phyloP scores from a whole-genome alignment of 2,888 invertebrate species.

The Fabriciana adippe region DNA sequence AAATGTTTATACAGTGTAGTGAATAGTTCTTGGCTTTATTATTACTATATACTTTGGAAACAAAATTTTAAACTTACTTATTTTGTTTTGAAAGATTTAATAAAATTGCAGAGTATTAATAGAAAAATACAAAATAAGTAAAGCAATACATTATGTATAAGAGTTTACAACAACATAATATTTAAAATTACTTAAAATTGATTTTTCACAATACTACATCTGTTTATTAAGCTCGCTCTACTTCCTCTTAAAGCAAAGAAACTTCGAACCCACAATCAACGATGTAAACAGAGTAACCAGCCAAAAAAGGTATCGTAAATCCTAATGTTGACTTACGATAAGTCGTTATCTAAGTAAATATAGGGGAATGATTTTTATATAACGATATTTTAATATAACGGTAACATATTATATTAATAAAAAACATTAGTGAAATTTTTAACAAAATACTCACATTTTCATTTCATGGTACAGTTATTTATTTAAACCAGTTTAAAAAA shows the following conservation, averaged over 20 bases:
- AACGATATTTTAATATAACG: slow-evolving; percentile 21
- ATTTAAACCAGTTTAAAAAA: slow-evolving; percentile 18
- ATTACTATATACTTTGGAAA: background rate
- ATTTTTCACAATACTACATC: too few relatives aligned
- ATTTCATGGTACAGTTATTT: slow-evolving; percentile 21
- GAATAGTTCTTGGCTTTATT: slow-evolving; percentile 4
- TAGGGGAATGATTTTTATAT: slow-evolving; percentile 12
- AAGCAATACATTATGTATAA: too few relatives aligned
- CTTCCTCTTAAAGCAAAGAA: slow-evolving; percentile 14
- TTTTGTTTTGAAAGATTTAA: background rate
- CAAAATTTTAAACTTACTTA: background rate
- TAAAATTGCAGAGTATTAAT: too few relatives aligned
- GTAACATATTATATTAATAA: slow-evolving; percentile 9
- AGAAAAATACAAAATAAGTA: too few relatives aligned
- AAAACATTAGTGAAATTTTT: background rate
- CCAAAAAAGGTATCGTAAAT: slow-evolving; percentile 13
- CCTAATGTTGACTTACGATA: slow-evolving; percentile 22
- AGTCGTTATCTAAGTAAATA: slow-evolving; percentile 23
- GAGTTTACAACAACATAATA: too few relatives aligned
- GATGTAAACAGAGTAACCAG: slow-evolving; percentile 6
- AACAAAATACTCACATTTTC: slow-evolving; percentile 9
- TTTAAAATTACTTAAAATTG: too few relatives aligned
- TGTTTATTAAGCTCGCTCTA: too few relatives aligned
- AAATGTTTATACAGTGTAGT: background rate
- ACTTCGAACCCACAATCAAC: slow-evolving; percentile 7